Evolutionary conservation across 2,888 invertebrate species (phyloP).

Genomic region (Latrodectus hesperus): DNA sequence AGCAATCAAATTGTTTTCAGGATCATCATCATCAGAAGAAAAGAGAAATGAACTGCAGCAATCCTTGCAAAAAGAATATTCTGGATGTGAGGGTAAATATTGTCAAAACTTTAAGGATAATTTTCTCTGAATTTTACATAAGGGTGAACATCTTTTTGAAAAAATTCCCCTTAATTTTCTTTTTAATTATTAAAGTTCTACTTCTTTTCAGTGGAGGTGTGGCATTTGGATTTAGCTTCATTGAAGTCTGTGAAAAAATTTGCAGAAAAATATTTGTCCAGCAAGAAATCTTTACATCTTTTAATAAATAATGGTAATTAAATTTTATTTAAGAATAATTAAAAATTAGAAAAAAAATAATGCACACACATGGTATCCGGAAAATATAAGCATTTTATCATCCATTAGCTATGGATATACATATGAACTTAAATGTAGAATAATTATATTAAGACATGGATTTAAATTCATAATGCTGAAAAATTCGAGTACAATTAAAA

Average conservation of each 20-base stretch:
- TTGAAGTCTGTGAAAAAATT: conserved; percentile 85
- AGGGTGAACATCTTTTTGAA: background rate
- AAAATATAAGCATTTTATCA: no score
- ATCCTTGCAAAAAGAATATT: conserved; percentile 22
- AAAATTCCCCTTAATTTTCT: background rate
- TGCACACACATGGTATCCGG: background rate
- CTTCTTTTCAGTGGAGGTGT: conserved; percentile 78
- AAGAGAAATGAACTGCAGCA: conserved; percentile 22
- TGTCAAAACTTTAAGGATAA: background rate
- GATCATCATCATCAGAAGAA: conserved; percentile 34
- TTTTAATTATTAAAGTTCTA: background rate
- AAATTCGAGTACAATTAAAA: no score
- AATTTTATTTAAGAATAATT: background rate
- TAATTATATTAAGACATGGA: no score
- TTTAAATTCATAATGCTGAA: no score
- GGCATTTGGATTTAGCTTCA: conserved; percentile 84
- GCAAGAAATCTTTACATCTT: conserved; percentile 82
- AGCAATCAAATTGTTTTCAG: background rate
- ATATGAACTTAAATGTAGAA: no score
- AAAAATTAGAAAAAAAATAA: background rate
- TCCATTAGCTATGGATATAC: no score
- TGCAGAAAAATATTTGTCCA: conserved; percentile 80
- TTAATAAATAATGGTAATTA: conserved; percentile 83
- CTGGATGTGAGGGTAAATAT: conserved; percentile 26
- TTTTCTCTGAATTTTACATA: background rate